phyloP scores from a whole-genome alignment of 2,888 invertebrate genomes.

The Chironomus tentans region DNA sequence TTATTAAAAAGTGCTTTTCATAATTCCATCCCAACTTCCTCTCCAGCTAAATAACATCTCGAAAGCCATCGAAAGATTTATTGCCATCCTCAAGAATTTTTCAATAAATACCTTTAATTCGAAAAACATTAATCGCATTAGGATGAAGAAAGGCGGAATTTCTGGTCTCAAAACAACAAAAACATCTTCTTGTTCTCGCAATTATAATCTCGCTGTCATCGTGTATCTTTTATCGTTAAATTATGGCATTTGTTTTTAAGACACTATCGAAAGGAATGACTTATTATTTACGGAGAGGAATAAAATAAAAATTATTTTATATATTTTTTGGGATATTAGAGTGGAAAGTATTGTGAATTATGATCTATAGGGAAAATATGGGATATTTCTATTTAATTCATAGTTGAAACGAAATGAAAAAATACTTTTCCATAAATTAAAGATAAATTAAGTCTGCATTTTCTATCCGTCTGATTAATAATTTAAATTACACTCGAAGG shows the following conservation, averaged over 20 bases:
- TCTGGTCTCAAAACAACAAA: background rate
- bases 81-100: slow-evolving; percentile 1
- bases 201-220: slow-evolving; percentile 20
- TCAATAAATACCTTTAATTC: background rate
- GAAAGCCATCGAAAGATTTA: background rate
- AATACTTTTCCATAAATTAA: background rate
- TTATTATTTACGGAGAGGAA: background rate
- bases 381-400: no score
- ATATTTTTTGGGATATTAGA: no score
- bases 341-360: no score
- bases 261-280: background rate
- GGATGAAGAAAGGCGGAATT: background rate
- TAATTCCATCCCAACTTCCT: no score
- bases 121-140: background rate
- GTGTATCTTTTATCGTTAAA: slow-evolving; percentile 9
- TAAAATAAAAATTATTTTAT: no score
- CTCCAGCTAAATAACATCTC: no score
- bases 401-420: no score
- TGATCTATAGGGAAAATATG: no score
- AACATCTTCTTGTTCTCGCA: background rate
- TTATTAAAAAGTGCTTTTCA: no score
- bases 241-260: background rate
- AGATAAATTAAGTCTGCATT: background rate
- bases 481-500: no score
- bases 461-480: no score